These are phyloP conservation scores for Mallotus villosus DNA, from an alignment of 2,797 vertebrate species.

Conservation along the genomic window DNA sequence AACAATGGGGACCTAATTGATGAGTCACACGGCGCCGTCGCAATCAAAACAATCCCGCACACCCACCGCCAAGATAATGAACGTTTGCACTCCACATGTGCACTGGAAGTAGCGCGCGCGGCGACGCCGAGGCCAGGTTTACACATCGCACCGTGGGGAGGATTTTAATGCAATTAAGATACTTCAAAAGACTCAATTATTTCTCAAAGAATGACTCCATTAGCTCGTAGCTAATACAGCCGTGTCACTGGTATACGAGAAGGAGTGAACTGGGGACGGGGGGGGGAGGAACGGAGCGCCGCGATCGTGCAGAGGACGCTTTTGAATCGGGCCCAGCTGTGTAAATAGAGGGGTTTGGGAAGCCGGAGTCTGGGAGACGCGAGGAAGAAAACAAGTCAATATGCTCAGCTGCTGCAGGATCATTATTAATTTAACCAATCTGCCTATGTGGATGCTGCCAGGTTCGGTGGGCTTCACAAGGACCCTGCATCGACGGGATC, in stretches of 20 bases:
- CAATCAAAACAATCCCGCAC: constrained; percentile 4
- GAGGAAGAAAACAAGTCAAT: constrained; percentile 43
- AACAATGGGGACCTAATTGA: background rate
- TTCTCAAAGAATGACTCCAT: background rate
- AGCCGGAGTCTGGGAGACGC: background rate
- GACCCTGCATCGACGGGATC: constrained; percentile 5
- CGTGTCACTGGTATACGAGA: background rate
- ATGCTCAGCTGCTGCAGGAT: constrained; percentile 43
- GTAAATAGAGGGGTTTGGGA: background rate
- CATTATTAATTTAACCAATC: constrained; percentile 66
- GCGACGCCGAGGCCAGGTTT: background rate
- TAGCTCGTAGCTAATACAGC: background rate
- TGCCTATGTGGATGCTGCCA: constrained; percentile 53
- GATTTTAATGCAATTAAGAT: background rate
- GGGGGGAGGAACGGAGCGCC: background rate
- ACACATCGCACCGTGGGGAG: background rate
- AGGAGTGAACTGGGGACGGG: no score
- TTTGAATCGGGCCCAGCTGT: background rate
- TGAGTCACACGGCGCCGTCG: background rate
- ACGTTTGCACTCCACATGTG: background rate
- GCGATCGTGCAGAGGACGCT: background rate
- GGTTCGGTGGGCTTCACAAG: constrained; percentile 43
- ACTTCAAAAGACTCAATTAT: constrained; percentile 11
- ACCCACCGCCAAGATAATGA: constrained; percentile 2
- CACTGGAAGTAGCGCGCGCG: background rate